These are phyloP conservation scores for Listronotus bonariensis DNA, from an alignment of 1,140 invertebrate genomes.

Conservation along the genomic window DNA sequence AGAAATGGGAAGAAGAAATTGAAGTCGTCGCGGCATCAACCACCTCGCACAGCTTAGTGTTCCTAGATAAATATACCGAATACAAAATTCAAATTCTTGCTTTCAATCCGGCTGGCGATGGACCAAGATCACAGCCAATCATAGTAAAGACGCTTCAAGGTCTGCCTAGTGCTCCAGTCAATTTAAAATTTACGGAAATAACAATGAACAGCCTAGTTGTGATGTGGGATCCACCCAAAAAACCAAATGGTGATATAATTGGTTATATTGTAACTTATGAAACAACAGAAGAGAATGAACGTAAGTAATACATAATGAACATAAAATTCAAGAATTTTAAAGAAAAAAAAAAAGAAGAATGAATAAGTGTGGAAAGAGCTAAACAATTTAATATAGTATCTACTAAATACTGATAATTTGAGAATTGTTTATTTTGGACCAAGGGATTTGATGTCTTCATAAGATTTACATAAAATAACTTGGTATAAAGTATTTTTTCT, in stretches of 20 bases:
- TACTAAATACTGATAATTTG: too few species aligned
- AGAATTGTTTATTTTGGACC: too few species aligned
- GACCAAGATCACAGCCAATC: conserved; percentile 80
- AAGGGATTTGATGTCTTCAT: too few species aligned
- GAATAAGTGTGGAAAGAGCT: too few species aligned
- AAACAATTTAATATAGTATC: too few species aligned
- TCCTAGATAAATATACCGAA: conserved; percentile 91
- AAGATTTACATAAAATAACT: too few species aligned
- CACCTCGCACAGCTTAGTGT: conserved; percentile 80
- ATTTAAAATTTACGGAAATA: conserved; percentile 87
- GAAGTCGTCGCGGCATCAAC: conserved; percentile 88
- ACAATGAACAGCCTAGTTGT: conserved; percentile 94
- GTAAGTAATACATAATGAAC: conserved; percentile 60
- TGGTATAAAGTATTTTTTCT: too few species aligned
- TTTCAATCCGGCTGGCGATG: conserved; percentile 97
- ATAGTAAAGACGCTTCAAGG: conserved; percentile 80
- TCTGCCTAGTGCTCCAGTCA: conserved; percentile 80
- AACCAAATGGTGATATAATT: conserved; percentile 88
- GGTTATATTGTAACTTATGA: conserved; percentile 95
- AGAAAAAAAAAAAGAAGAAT: too few species aligned
- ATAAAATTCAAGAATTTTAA: too few species aligned
- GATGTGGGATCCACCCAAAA: conserved; percentile 86
- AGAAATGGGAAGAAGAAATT: conserved; percentile 81
- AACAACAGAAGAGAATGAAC: conserved; percentile 87
- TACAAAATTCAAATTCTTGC: conserved; percentile 91